These are phyloP conservation scores for Esperia sulphurella DNA, from an alignment of 2,888 invertebrate species.

Conservation along the genomic window DNA sequence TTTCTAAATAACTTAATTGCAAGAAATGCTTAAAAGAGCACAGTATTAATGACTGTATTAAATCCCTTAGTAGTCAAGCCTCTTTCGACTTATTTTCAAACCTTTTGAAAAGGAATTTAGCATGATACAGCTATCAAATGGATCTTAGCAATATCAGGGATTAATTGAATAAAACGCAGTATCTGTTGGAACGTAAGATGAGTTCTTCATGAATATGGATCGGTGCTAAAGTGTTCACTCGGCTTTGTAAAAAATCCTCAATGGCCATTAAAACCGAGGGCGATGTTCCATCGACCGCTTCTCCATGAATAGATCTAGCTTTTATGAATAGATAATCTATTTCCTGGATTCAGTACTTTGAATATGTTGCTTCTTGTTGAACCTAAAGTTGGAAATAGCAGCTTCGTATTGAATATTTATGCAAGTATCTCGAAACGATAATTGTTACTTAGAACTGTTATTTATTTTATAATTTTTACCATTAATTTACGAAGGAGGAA, in stretches of 20 bases:
- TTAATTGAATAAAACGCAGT: constrained; percentile 72
- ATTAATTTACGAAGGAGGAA: neutral
- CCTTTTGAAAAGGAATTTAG: constrained; percentile 24
- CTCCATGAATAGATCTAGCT: neutral
- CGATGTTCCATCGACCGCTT: constrained; percentile 22
- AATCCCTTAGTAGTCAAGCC: no score
- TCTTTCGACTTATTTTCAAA: neutral
- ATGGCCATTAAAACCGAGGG: constrained; percentile 41
- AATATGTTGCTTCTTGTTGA: neutral
- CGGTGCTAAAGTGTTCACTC: constrained; percentile 46
- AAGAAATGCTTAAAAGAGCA: no score
- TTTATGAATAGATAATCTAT: neutral
- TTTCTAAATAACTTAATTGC: no score
- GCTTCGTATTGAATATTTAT: neutral
- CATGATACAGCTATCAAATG: constrained; percentile 18
- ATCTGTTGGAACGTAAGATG: constrained; percentile 30
- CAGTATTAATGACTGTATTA: no score
- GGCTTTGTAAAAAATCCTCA: constrained; percentile 46
- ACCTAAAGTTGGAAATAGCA: neutral
- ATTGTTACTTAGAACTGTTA: neutral
- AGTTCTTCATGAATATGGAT: constrained; percentile 68
- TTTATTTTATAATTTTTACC: no score
- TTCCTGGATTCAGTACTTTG: no score
- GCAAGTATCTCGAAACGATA: neutral
- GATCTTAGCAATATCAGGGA: constrained; percentile 49